Evolutionary conservation across 2,888 invertebrate species (phyloP).

Genomic region (Ophion ventricosus): DNA sequence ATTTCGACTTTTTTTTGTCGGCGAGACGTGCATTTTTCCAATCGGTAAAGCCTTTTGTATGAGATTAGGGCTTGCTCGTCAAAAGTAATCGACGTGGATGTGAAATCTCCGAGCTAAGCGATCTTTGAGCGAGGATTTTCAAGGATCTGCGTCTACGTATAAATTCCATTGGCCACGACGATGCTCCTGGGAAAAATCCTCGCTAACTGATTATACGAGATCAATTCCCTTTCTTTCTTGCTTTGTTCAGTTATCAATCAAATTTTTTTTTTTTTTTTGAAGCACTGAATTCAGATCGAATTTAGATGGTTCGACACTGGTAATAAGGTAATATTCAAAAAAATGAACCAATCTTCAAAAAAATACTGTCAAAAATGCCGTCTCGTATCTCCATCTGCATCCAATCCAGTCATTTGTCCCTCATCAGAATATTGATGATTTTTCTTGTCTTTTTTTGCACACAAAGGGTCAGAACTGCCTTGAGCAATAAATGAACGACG

Average conservation of each 20-base stretch:
- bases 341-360: too few species aligned
- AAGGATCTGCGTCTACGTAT: neutral
- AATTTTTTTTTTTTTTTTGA: too few species aligned
- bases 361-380: too few species aligned
- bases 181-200: constrained; percentile 39
- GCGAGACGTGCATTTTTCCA: neutral
- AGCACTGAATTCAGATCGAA: too few species aligned
- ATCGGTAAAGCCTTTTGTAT: neutral
- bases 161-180: constrained; percentile 8
- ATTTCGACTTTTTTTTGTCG: too few species aligned
- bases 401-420: too few species aligned
- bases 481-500: constrained; percentile 15
- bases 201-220: constrained; percentile 22
- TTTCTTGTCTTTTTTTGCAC: too few species aligned
- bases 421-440: too few species aligned
- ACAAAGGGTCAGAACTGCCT: too few species aligned
- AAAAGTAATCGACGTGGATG: constrained; percentile 13
- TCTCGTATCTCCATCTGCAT: too few species aligned
- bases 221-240: constrained; percentile 44
- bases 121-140: constrained; percentile 12
- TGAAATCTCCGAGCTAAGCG: constrained; percentile 18
- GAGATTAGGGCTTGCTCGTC: neutral
- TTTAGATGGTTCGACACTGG: too few species aligned
- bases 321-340: too few species aligned
- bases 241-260: constrained; percentile 15